Conservation (phyloP, 2,113 vertebrate genomes). For the Podarcis raffonei region DNA sequence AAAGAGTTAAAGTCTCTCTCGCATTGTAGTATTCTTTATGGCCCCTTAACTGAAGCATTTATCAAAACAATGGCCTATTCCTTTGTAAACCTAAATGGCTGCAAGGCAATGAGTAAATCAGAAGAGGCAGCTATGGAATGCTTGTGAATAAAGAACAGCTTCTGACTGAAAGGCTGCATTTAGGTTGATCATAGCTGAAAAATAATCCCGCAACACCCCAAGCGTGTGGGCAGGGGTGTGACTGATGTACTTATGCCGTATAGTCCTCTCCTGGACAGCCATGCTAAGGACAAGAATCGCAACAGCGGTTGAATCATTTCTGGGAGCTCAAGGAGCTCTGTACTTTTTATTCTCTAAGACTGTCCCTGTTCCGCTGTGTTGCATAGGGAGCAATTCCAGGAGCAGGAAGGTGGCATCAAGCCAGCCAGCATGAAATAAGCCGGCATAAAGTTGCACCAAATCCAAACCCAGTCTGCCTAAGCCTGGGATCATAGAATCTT, state of each 20-base stretch:
- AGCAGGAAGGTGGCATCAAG: no score
- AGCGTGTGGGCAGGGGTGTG: background rate
- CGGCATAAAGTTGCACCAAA: no score
- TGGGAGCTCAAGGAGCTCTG: background rate
- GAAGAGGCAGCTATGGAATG: slow-evolving; percentile 26
- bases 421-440: no score
- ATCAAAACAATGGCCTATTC: slow-evolving; percentile 31
- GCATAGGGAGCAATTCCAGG: no score
- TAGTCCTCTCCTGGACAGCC: background rate
- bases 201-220: background rate
- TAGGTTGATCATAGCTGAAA: slow-evolving; percentile 1
- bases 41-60: slow-evolving; percentile 18
- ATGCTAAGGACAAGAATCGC: background rate
- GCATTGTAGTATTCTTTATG: slow-evolving; percentile 1
- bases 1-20: background rate
- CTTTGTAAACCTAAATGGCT: slow-evolving; percentile 40
- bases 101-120: slow-evolving; percentile 31
- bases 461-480: no score
- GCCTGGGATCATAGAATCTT: no score
- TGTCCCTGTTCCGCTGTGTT: no score
- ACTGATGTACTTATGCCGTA: background rate
- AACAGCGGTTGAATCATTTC: background rate
- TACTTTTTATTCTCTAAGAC: background rate
- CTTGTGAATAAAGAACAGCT: slow-evolving; percentile 20
- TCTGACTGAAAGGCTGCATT: slow-evolving; percentile 3